A percentile compares a stretch with the other conserved stretches of the same genome.
These are phyloP conservation scores for Phyllotreta striolata DNA, from an alignment of 2,888 invertebrate species.

Conservation along the genomic window DNA sequence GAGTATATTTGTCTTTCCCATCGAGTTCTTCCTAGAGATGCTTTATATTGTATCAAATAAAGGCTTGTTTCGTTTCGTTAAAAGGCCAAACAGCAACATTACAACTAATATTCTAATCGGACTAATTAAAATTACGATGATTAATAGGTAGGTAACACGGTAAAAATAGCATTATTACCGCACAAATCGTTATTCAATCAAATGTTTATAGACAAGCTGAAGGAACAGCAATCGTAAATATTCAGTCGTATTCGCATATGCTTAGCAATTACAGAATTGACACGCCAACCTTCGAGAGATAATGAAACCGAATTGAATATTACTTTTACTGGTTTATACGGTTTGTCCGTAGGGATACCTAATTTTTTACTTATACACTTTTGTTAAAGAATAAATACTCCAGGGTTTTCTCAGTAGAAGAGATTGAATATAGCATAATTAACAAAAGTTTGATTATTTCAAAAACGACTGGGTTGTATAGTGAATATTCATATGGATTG, in stretches of 20 bases:
- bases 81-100: too few species aligned
- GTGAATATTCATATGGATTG: too few species aligned
- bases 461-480: too few species aligned
- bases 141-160: neutral
- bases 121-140: neutral
- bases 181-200: neutral
- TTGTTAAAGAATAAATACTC: constrained; percentile 13
- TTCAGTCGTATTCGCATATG: constrained; percentile 8
- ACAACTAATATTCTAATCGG: too few species aligned
- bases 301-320: constrained; percentile 29
- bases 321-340: constrained; percentile 20
- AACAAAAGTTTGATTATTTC: too few species aligned
- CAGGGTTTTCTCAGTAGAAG: too few species aligned
- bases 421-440: too few species aligned
- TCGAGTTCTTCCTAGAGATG: too few species aligned
- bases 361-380: neutral
- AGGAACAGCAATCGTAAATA: constrained; percentile 10
- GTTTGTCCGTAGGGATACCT: neutral
- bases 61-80: too few species aligned
- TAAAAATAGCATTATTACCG: neutral
- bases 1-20: too few species aligned
- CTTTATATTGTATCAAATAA: too few species aligned
- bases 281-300: constrained; percentile 31
- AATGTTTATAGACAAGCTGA: constrained; percentile 3
- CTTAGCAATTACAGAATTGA: constrained; percentile 24